Evolutionary conservation across 1,140 invertebrate genomes (phyloP), one percentile per base, ranked within the genome.

Genomic region (Bombus picipes): DNA sequence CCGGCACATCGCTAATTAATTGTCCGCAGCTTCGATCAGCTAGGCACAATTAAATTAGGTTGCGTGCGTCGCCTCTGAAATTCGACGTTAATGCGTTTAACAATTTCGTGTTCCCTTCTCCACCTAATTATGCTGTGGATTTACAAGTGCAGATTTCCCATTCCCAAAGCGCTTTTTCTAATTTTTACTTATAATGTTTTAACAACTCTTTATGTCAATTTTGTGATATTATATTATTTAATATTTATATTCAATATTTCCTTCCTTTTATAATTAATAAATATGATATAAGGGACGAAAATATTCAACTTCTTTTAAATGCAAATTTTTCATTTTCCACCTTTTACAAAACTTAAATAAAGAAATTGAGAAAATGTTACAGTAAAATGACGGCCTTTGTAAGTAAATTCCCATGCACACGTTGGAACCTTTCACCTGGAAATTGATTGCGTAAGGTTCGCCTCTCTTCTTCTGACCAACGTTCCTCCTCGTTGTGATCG

Each of bases 1-100:
- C 84, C 59, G 79, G 37, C 83, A 68, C 78, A 81, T 83, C 37
- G 80, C 66, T 87, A 87, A 87, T 87, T 87, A 87, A 87, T 87
- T 87, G 74, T 77, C 74, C 81, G 74, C 68, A 75, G 73, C 28
- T 77, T 83, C 81, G 85, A 87, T 87, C 81, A 57, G 53, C 34
- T 32, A 10, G 72, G 57, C 34, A 28, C 34, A 66, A 85, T 85
- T 80, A 73, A 83, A 83, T 87, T 75, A 59, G 62, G 57, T 83
- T 37, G 34, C 74, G 68, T 59, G 66, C 57, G 34, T 57, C 81
- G n/a, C 53, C 57, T 75, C 22, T 8, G 81, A 83, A 73, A 87
- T 87, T 71, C 72, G 28, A 43, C 37, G 53, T 59, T 78, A 59
- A 83, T 70, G 43, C 37, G 65, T 77, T 53, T 32, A 57, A 41